Evolutionary conservation across 2,113 vertebrate species (phyloP).

Genomic region (Microtus ochrogaster): DNA sequence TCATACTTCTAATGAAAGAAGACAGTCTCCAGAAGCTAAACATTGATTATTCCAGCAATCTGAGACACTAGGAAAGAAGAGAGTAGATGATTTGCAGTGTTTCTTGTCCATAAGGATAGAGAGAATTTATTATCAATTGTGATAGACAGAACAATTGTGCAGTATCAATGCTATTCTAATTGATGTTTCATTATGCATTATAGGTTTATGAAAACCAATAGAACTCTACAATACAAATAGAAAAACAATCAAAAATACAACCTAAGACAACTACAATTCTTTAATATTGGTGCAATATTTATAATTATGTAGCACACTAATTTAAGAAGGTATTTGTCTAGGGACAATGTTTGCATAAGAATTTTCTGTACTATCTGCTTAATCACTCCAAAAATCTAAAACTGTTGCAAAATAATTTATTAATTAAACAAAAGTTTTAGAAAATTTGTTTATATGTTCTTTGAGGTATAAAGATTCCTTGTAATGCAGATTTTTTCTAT

Average conservation of each 20-base stretch:
- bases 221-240: not conserved
- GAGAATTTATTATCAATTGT: not conserved
- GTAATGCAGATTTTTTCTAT: not conserved
- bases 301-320: not conserved
- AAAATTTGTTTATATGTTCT: not conserved
- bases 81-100: not conserved
- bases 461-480: not conserved
- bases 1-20: not conserved
- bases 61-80: not conserved
- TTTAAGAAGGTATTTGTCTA: not conserved
- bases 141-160: not conserved
- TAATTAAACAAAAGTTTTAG: not conserved
- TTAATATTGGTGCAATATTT: not conserved
- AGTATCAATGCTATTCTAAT: not conserved
- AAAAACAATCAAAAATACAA: not conserved
- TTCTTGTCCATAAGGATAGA: fast-evolving
- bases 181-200: not conserved
- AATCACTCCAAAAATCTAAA: not conserved
- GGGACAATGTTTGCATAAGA: not conserved
- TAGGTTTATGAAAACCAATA: not conserved
- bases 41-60: not conserved
- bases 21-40: not conserved
- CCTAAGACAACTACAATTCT: not conserved
- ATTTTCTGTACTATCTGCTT: not conserved
- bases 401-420: not conserved